These are phyloP conservation scores for Lasioglossum zephyrum DNA, from an alignment of 2,888 invertebrate species.

Conservation along the genomic window DNA sequence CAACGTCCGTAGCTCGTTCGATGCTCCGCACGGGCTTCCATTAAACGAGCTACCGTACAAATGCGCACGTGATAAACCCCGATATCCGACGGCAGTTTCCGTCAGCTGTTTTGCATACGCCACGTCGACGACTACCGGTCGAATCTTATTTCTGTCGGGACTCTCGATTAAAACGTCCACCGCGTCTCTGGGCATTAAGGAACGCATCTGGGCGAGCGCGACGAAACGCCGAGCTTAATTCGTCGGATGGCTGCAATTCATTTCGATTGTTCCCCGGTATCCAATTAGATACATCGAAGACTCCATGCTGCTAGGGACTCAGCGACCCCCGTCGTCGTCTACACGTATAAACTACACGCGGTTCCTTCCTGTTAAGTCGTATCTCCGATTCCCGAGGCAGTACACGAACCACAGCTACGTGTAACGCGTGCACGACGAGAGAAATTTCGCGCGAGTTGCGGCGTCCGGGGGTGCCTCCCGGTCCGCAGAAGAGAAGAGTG, in stretches of 20 bases:
- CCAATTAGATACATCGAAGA: conserved; percentile 12
- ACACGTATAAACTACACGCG: conserved; percentile 6
- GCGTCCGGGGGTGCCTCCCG: background rate
- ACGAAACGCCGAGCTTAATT: background rate
- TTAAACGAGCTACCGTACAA: conserved; percentile 15
- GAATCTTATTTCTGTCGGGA: conserved; percentile 6
- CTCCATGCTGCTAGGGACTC: background rate
- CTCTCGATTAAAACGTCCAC: background rate
- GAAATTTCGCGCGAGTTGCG: conserved; percentile 36
- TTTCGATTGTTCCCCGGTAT: background rate
- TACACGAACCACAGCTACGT: conserved; percentile 36
- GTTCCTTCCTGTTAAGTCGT: background rate
- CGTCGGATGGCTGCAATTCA: background rate
- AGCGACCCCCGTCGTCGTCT: background rate
- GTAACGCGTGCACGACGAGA: conserved; percentile 44
- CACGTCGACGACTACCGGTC: background rate
- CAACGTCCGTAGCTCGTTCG: conserved; percentile 12
- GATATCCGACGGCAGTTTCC: background rate
- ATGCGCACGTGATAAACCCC: conserved; percentile 9
- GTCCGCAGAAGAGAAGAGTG: background rate
- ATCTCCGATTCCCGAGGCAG: conserved; percentile 29
- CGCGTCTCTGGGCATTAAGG: background rate
- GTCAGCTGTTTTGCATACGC: background rate
- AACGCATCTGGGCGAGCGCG: background rate
- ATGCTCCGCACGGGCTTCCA: background rate